Evolutionary conservation across 2,113 vertebrate genomes (phyloP), one percentile per base, ranked within the genome.

Genomic region (Eurypyga helias): DNA sequence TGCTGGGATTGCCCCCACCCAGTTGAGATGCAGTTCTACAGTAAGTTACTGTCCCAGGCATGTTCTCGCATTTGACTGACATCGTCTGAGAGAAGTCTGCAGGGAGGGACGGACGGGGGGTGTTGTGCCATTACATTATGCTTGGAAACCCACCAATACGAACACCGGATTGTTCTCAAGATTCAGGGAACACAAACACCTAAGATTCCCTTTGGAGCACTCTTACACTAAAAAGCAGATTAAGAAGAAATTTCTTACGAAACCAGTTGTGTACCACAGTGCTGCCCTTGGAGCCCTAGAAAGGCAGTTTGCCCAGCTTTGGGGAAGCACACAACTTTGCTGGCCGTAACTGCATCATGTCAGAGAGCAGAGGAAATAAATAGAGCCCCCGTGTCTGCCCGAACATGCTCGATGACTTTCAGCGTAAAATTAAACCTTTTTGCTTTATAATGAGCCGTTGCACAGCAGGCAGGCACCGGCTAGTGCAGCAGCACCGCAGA

Each of bases 91-190:
- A 43, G 43, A 28, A 33, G 8, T 3, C 49, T 17, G 38, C 45
- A 19, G 62, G 61, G 36, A 43, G 4, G 0, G 10, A 25, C 5
- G 17, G 20, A 1, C 0, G 3, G 24, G 17, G 19, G n/a, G 25
- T 4, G 1, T 11, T 20, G 9, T 18, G 43, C 58, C 43, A 3
- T 34, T 38, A 8, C 75, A 57, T 31, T 51, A 15, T 2, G 0
- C 41, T 8, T 67, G 65, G 90, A 83, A 90, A 62, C 25, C n/a
- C 51, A 69, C 76, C 83, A 73, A 4, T 4, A 24, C 14, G 51
- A 87, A 83, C 73, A 62, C 36, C 0, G 5, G 29, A 23, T 69
- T 3, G 34, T 28, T 79, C 78, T 84, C 29, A 5, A n/a, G 69
- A 67, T 16, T 14, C 49, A 6, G 1, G 31, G 81, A 80, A 48